These are phyloP conservation scores for Rhea americana DNA, from an alignment of 2,113 vertebrate genomes.

Conservation along the genomic window DNA sequence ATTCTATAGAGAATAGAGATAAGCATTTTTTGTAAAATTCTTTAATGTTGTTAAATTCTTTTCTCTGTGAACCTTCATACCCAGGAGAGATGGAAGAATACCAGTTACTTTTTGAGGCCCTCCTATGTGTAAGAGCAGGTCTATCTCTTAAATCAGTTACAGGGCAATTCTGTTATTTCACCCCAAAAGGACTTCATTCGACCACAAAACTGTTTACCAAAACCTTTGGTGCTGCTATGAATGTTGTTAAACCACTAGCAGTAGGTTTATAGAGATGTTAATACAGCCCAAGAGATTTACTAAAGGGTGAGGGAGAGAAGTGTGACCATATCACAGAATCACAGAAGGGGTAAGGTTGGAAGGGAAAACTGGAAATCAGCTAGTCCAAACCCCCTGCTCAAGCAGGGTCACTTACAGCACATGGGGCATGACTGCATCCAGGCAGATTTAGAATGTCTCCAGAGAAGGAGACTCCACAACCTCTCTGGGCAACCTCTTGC, in stretches of 20 bases:
- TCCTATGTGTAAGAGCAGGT: neutral
- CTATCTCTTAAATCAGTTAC: neutral
- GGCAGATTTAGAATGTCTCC: too few species aligned
- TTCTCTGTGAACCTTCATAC: neutral
- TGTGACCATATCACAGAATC: neutral
- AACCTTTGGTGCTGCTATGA: neutral
- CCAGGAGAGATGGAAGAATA: neutral
- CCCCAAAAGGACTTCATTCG: neutral
- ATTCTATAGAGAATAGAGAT: too few species aligned
- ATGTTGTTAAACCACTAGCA: neutral
- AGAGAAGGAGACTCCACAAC: too few species aligned
- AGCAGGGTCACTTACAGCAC: too few species aligned
- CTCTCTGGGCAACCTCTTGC: too few species aligned
- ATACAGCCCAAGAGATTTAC: too few species aligned
- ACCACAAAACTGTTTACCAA: neutral
- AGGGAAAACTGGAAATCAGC: too few species aligned
- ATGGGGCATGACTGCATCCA: too few species aligned
- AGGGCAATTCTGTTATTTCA: neutral
- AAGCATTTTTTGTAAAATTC: neutral
- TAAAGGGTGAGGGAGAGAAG: fast-evolving
- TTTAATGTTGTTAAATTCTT: neutral
- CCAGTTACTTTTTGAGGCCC: neutral
- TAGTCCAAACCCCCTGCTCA: too few species aligned
- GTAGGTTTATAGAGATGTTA: neutral
- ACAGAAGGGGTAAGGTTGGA: too few species aligned